Evolutionary conservation across 64 coral and sea anemone species (phyloP).

Genomic region (Stichodactyla mertensii): DNA sequence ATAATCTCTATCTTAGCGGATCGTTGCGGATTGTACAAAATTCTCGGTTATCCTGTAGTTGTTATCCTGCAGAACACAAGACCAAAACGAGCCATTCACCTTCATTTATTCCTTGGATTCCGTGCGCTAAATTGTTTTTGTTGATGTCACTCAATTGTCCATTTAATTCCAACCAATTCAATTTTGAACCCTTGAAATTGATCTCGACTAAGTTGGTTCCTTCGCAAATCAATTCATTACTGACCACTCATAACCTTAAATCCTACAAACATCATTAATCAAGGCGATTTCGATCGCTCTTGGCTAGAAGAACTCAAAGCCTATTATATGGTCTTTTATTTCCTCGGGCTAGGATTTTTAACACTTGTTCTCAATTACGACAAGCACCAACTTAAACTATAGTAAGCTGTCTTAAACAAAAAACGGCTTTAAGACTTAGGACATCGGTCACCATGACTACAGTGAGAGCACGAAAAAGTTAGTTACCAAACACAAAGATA

Average conservation of each 20-base stretch:
- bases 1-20: too few relatives aligned
- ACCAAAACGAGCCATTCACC: not conserved
- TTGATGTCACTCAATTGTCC: not conserved
- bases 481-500: not conserved
- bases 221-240: too few relatives aligned
- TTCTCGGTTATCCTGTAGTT: too few relatives aligned
- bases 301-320: not conserved
- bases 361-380: not conserved
- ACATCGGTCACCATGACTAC: not conserved
- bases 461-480: not conserved
- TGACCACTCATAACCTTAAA: too few relatives aligned
- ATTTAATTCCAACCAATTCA: not conserved
- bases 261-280: too few relatives aligned
- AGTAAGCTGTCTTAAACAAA: not conserved
- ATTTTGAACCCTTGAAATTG: not conserved
- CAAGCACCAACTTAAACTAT: not conserved
- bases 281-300: not conserved
- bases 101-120: not conserved
- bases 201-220: not conserved
- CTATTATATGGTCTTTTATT: not conserved
- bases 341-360: not conserved
- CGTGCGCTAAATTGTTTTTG: not conserved
- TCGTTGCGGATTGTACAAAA: too few relatives aligned
- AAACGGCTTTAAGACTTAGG: not conserved
- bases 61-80: not conserved